These are phyloP conservation scores for Cyaniris semiargus DNA, from an alignment of 2,888 invertebrate species.

Conservation along the genomic window DNA sequence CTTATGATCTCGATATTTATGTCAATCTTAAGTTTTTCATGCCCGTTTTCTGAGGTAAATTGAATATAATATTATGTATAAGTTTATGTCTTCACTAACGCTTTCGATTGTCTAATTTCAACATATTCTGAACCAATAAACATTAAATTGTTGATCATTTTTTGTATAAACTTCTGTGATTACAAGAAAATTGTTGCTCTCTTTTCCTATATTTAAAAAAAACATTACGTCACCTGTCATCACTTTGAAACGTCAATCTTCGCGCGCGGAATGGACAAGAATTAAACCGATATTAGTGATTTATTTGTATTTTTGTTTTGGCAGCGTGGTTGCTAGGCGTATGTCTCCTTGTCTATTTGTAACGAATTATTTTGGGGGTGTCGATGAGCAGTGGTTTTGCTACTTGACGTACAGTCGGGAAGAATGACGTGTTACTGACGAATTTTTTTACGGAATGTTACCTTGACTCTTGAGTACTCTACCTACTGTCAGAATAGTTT, in stretches of 20 bases:
- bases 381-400: constrained; percentile 9
- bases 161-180: too few relatives aligned
- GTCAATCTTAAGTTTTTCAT: too few relatives aligned
- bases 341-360: constrained; percentile 21
- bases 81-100: too few relatives aligned
- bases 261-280: constrained; percentile 1
- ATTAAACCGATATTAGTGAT: constrained; percentile 4
- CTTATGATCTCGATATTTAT: too few relatives aligned
- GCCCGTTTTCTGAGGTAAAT: too few relatives aligned
- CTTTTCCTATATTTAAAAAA: not conserved
- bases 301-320: constrained; percentile 15
- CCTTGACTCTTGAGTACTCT: not conserved
- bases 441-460: not conserved
- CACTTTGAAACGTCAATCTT: constrained; percentile 8
- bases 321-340: constrained; percentile 11
- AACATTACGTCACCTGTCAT: not conserved
- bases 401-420: not conserved
- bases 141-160: too few relatives aligned
- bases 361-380: constrained; percentile 18
- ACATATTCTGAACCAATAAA: too few relatives aligned
- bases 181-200: not conserved
- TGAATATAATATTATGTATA: too few relatives aligned
- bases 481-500: too few relatives aligned
- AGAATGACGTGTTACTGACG: not conserved
- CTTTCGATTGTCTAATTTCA: too few relatives aligned